A percentile compares a stretch with the other conserved stretches of the same genome.
Conservation (phyloP, 2,113 vertebrate species). For the Stegostoma tigrinum region DNA sequence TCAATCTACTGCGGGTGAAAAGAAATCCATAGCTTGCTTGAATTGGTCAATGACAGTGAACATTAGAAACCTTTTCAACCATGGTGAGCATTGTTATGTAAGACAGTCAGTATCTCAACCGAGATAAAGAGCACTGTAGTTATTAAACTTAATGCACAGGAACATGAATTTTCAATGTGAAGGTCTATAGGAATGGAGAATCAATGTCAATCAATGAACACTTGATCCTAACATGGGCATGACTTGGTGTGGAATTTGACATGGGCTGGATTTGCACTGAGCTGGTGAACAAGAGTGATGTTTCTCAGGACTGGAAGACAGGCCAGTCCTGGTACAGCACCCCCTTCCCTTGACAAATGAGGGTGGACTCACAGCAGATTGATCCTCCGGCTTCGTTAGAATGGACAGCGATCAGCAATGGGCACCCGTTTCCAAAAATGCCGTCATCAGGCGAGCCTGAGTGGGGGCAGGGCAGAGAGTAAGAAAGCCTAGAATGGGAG, state of each 20-base stretch:
- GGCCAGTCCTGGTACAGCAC: neutral
- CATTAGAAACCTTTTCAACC: neutral
- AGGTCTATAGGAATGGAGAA: neutral
- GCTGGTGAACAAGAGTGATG: neutral
- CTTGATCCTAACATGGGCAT: neutral
- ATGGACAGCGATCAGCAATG: no score
- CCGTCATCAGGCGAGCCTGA: neutral
- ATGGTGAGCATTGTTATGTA: no score
- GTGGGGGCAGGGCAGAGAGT: neutral
- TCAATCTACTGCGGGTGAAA: neutral
- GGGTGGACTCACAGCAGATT: neutral
- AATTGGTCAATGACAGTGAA: neutral
- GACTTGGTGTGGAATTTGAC: neutral
- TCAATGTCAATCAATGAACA: neutral
- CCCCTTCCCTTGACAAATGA: no score
- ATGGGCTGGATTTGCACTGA: neutral
- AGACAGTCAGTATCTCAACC: neutral
- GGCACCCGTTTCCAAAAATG: no score
- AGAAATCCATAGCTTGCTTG: neutral
- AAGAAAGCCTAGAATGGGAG: neutral
- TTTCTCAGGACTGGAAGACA: neutral
- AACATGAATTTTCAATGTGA: neutral
- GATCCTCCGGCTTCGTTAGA: neutral
- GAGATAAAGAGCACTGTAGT: no score
- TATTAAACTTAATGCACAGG: neutral